Percentiles rank a stretch among this genome's conserved stretches.
Conservation (phyloP, 2,113 vertebrate genomes). For the Carassius gibelio region DNA sequence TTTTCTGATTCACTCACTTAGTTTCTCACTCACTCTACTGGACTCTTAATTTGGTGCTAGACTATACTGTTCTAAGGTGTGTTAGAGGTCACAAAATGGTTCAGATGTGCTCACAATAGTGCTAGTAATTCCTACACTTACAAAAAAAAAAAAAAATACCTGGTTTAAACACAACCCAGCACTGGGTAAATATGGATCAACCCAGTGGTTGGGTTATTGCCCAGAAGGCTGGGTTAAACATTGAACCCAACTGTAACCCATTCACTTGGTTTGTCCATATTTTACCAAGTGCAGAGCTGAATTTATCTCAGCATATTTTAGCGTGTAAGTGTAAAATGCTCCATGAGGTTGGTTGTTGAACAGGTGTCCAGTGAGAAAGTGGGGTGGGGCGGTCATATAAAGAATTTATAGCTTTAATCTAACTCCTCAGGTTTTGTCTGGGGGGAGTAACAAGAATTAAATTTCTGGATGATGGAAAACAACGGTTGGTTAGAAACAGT, state of each 20-base stretch:
- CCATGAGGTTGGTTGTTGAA: neutral
- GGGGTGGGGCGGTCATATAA: neutral
- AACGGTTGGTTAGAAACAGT: neutral
- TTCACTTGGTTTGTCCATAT: no score
- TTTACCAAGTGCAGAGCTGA: no score
- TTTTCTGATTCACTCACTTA: no score
- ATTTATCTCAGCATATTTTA: no score
- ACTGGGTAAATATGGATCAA: no score
- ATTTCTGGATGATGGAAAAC: neutral
- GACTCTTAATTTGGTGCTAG: neutral
- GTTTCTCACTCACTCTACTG: neutral
- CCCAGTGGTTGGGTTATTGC: no score
- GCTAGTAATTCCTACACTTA: neutral
- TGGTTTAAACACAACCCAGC: no score
- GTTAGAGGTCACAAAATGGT: neutral
- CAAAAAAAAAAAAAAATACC: no score
- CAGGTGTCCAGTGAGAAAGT: constrained; percentile 24
- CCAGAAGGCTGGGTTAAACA: no score
- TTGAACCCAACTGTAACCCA: no score
- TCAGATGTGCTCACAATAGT: neutral
- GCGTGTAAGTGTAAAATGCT: neutral
- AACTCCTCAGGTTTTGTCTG: neutral
- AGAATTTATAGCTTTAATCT: constrained; percentile 35
- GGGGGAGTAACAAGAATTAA: neutral
- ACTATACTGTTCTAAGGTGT: neutral